A percentile compares a stretch with the other conserved stretches of the same genome.
phyloP scores from a whole-genome alignment of 2,797 vertebrate species.

The Anguilla pacifica region DNA sequence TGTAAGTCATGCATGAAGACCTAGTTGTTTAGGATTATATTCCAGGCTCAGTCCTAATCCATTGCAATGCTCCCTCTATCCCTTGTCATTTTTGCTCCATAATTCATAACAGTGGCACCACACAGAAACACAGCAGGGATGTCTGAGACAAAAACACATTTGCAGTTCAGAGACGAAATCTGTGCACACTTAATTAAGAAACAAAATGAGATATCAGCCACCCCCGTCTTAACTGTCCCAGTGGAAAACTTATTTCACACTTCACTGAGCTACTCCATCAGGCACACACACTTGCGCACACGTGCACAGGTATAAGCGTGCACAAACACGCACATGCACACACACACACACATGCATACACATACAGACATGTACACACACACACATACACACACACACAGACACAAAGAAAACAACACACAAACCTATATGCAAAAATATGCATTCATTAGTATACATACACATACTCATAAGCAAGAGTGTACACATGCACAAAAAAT shows the following conservation, averaged over 20 bases:
- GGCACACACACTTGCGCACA: slow-evolving; percentile 9
- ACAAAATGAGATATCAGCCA: slow-evolving; percentile 60
- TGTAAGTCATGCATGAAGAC: not conserved
- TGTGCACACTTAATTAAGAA: slow-evolving; percentile 70
- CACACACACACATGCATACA: not conserved
- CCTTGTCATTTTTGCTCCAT: slow-evolving; percentile 43
- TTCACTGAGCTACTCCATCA: slow-evolving; percentile 55
- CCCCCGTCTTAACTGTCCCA: slow-evolving; percentile 55
- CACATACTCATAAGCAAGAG: not conserved
- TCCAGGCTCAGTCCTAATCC: not conserved
- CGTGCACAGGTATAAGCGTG: not conserved
- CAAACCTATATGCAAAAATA: not conserved
- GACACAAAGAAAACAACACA: not conserved
- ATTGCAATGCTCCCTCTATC: slow-evolving; percentile 44
- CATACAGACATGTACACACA: not conserved
- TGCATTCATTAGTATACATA: slow-evolving; percentile 6
- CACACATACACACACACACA: not conserved
- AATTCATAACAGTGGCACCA: slow-evolving; percentile 43
- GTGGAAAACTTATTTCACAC: slow-evolving; percentile 74
- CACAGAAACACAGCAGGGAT: slow-evolving; percentile 51
- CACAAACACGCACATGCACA: not conserved
- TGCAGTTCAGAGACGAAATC: slow-evolving; percentile 57
- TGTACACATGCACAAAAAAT: not conserved
- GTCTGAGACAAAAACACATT: slow-evolving; percentile 58
- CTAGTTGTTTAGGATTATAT: not conserved